Base-by-base conservation (phyloP, 1,140 invertebrate genomes). In the Ips nitidus region DNA sequence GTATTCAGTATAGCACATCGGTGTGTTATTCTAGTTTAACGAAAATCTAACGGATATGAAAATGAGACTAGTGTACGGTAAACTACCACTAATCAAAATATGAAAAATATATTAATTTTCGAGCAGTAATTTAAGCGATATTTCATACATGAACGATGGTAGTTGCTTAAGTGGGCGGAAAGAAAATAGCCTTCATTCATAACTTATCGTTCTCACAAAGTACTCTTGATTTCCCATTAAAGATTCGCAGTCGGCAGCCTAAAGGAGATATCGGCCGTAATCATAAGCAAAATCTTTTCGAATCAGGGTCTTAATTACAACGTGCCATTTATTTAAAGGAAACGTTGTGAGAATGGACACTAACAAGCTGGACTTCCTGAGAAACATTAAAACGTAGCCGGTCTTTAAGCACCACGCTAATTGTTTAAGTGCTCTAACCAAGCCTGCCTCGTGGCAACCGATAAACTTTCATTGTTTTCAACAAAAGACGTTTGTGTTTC, bases 111-210 rank as follows among this genome's bases (percentile, higher is more conserved):
- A n/a, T n/a, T n/a, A n/a, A n/a, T n/a, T n/a, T n/a, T n/a, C n/a
- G n/a, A n/a, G n/a, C n/a, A n/a, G n/a, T n/a, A n/a, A n/a, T n/a
- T n/a, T n/a, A n/a, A n/a, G n/a, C n/a, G n/a, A n/a, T n/a, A n/a
- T n/a, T n/a, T n/a, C n/a, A n/a, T n/a, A n/a, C n/a, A n/a, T n/a
- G n/a, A n/a, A n/a, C n/a, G n/a, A n/a, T n/a, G n/a, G n/a, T n/a
- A n/a, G n/a, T 22, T 58, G 8, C 41, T 61, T 61, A 61, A 61
- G 59, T 61, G 37, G 59, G 59, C 43, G 59, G 59, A n/a, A 8
- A 45, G 59, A 61, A 61, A 61, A 61, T 61, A 39, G 43, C 59
- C 43, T 40, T 42, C 59, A 61, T 61, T 61, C 22, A 61, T 61
- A 61, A 61, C 42, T 45, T 38, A 61, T 61, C 43, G 8, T 22